phyloP scores from a whole-genome alignment of 2,113 vertebrate species.

The Meleagris gallopavo region DNA sequence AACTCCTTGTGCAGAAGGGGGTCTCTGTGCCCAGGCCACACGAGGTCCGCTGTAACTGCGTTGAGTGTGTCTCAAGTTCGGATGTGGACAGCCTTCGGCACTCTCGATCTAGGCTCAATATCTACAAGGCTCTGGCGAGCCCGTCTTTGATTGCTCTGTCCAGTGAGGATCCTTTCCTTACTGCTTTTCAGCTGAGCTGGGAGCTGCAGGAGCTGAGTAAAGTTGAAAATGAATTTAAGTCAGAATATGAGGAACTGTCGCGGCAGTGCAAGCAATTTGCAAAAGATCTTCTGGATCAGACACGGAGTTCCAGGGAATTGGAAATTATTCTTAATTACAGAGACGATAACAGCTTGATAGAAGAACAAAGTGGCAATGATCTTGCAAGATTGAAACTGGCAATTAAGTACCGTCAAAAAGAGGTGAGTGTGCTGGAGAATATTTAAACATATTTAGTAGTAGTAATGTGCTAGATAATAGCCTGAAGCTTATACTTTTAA shows the following conservation, averaged over 20 bases:
- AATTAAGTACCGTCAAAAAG: conserved; percentile 97
- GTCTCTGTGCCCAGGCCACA: conserved; percentile 96
- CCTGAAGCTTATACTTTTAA: conserved; percentile 20
- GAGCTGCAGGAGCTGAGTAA: conserved; percentile 95
- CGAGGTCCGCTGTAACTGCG: conserved; percentile 93
- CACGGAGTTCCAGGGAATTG: conserved; percentile 93
- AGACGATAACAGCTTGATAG: conserved; percentile 89
- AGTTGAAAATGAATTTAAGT: conserved; percentile 97
- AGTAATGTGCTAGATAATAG: conserved; percentile 40
- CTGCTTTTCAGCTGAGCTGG: conserved; percentile 96
- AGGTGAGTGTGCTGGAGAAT: conserved; percentile 83
- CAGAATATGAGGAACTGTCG: conserved; percentile 94
- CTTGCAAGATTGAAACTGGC: conserved; percentile 95
- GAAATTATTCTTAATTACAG: conserved; percentile 96
- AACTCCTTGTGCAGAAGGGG: conserved; percentile 92
- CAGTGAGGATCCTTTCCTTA: conserved; percentile 97
- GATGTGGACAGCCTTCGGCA: conserved; percentile 95
- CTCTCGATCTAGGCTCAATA: conserved; percentile 94
- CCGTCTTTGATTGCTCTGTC: conserved; percentile 93
- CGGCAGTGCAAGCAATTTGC: conserved; percentile 92
- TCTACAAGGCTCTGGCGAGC: conserved; percentile 94
- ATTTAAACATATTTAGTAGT: conserved; percentile 15
- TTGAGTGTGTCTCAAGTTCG: conserved; percentile 91
- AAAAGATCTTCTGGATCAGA: conserved; percentile 97
- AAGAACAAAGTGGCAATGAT: conserved; percentile 89